Conservation (phyloP, 2,113 vertebrate genomes). For the Heterochromis multidens region DNA sequence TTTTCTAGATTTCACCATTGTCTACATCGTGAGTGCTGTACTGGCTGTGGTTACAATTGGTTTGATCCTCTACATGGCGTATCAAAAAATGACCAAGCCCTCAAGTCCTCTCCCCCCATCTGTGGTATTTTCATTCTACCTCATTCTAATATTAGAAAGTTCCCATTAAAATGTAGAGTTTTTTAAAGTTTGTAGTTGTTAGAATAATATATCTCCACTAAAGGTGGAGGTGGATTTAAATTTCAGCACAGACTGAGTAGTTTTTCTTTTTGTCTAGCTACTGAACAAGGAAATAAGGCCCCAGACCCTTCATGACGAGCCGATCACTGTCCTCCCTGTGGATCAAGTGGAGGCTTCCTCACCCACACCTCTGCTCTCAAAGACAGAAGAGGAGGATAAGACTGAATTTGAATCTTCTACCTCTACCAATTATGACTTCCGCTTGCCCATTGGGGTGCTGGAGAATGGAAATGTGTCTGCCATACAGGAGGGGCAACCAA, state of each 20-base stretch:
- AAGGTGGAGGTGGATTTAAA: background rate
- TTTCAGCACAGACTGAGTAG: background rate
- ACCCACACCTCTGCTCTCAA: accelerated
- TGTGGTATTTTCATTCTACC: conserved; percentile 16
- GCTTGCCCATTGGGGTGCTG: accelerated
- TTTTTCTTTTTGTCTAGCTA: background rate
- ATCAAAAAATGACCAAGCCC: background rate
- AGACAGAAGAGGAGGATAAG: background rate
- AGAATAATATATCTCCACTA: background rate
- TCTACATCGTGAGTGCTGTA: accelerated
- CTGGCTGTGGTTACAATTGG: accelerated
- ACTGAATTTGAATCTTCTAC: accelerated
- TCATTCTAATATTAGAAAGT: background rate
- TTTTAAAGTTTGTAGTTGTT: background rate
- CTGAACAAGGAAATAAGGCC: accelerated
- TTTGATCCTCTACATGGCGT: background rate
- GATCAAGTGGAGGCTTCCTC: background rate
- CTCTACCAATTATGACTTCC: accelerated
- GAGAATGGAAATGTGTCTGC: background rate
- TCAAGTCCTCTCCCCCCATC: accelerated
- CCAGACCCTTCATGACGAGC: accelerated
- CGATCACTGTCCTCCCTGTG: accelerated
- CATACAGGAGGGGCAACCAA: accelerated
- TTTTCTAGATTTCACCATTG: background rate
- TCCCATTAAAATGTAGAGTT: background rate